Base-by-base conservation (phyloP, 1,140 invertebrate species). In the Temnothorax curvispinosus region DNA sequence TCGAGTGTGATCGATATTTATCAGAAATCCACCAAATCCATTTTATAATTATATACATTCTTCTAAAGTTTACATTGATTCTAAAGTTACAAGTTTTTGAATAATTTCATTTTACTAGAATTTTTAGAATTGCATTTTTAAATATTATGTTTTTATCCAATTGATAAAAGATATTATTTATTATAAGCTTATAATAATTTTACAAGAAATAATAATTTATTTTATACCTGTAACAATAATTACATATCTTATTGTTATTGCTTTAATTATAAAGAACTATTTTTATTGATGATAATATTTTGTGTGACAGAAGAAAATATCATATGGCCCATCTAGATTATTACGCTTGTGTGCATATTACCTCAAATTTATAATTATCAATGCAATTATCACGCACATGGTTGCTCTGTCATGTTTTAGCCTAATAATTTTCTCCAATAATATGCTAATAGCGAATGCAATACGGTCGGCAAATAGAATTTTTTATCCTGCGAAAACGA, bases 261-360 rank as follows among this genome's bases (percentile, higher is more conserved):
- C 1, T 27, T 27, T 11, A 77, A 62, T 62, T 44, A 62, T 62
- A 7, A 77, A 76, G 41, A 44, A 60, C 1, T 77, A 44, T 62
- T 41, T 62, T 35, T 15, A 75, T 41, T 9, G 9, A 76, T 60
- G 15, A 62, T 18, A 44, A 47, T 77, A 77, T 77, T 77, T 62
- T 77, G 18, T 8, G 4, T 32, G 15, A 44, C 6, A 4, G 21
- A 77, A 77, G 15, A 41, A 64, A 32, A 64, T 64, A 44, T 21
- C 15, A 75, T 0, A 32, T 2, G 2, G 18, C 27, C 52, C 21
- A 44, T 76, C 38, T 76, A 77, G 21, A 77, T 77, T 32, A 44
- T 64, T 77, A 64, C 2, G 38, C 21, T 44, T 77, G 56, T 77
- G n/a, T 21, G n/a, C 3, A 52, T 27, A 58, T 75, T 75, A 58